Base-by-base conservation (phyloP, 2,113 vertebrate species). In the Cololabis saira region DNA sequence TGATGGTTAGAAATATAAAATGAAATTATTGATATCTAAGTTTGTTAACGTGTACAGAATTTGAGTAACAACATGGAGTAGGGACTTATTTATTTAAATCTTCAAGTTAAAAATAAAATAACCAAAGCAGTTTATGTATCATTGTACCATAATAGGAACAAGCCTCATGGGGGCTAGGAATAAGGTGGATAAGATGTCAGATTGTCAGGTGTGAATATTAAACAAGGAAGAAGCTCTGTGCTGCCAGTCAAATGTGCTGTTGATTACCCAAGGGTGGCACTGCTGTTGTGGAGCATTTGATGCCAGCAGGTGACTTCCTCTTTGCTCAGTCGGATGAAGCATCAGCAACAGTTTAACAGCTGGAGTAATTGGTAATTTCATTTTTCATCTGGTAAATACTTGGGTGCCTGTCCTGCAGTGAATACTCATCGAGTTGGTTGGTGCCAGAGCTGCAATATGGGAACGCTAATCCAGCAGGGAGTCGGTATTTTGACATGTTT, bases 401-500 rank as follows among this genome's bases (percentile, higher is more conserved):
- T 0, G 0, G 4, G 9, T 16, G 33, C 33, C 33, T 37, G 33
- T 27, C 18, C 14, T 18, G 3, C 3, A 1, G 4, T 12, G 16
- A 3, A 17, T 27, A 18, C 2, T 15, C 47, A 11, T 19, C 15
- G 9, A 18, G 6, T 14, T 30, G 14, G 13, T 12, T 12, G 16
- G 16, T 17, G 2, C 18, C 42, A 17, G 15, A 14, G 37, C 16
- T 16, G 13, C 49, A 60, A n/a, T 17, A 87, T 89, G 87, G 63
- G 10, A 2, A 47, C 3, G 1, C 11, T 21, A 0, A 18, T 57
- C 1, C 12, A 37, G 22, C 27, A 11, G 7, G 12, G 47, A 59
- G 2, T 48, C 5, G 45, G 15, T 33, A 2, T 74, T 45, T 44
- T 69, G 0, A 1, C 63, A 1, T 43, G 1, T 33, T 73, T 7